A percentile compares a stretch with the other conserved stretches of the same genome.
Evolutionary conservation across 1,140 invertebrate species (phyloP).

Genomic region (Pantala flavescens): DNA sequence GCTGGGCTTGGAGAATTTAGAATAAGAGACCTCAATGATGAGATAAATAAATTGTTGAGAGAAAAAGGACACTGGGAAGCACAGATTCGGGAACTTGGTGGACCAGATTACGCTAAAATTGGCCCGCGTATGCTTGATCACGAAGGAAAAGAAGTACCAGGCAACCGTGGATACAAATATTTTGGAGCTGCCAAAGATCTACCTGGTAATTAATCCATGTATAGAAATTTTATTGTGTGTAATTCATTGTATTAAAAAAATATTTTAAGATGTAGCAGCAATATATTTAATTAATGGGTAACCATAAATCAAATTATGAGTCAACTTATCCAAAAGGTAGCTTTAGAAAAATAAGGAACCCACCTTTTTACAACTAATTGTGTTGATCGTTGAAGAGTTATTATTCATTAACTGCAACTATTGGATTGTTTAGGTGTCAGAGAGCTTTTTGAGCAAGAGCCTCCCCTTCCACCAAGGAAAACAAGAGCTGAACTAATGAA

Average conservation of each 20-base stretch:
- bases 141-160: constrained; percentile 93
- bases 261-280: too few species aligned
- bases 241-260: too few species aligned
- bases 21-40: constrained; percentile 96
- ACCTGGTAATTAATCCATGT: constrained; percentile 47
- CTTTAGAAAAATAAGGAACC: too few species aligned
- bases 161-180: constrained; percentile 97
- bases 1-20: constrained; percentile 97
- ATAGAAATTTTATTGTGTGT: not conserved
- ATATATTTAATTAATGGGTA: not conserved
- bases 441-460: constrained; percentile 95
- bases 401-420: too few species aligned
- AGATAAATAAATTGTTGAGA: constrained; percentile 94
- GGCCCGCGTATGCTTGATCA: constrained; percentile 92
- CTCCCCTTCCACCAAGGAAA: constrained; percentile 75
- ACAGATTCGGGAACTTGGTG: constrained; percentile 89
- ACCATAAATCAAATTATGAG: too few species aligned
- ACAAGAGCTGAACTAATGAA: constrained; percentile 95
- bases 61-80: constrained; percentile 97
- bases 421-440: constrained; percentile 60
- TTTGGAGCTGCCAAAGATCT: constrained; percentile 98
- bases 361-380: too few species aligned
- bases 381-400: too few species aligned
- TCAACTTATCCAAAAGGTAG: too few species aligned
- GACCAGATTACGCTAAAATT: constrained; percentile 84